Evolutionary conservation across 2,888 invertebrate species (phyloP), one percentile per base, ranked within the genome.

Genomic region (Philonicus albiceps): DNA sequence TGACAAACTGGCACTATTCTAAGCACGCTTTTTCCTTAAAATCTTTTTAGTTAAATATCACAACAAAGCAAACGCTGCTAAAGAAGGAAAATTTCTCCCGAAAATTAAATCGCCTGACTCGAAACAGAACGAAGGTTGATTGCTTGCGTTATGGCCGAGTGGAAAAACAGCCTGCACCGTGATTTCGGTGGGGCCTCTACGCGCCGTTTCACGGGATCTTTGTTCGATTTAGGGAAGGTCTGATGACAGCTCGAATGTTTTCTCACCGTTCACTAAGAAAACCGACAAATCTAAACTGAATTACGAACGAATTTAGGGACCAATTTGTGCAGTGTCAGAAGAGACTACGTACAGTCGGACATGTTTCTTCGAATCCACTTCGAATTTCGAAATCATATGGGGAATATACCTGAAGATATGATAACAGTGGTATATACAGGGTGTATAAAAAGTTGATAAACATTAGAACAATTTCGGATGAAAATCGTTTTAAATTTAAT

Each of bases 251-350:
- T 11, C 2, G 11, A 13, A 22, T 22, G 3, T 3, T 22, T 27
- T 64, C 19, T 64, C 8, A 64, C 64, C 64, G 22, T 64, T 64
- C 22, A 64, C 64, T 11, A 22, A 27, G 0, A 64, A 55, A 64
- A 64, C 64, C 64, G 27, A 64, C 11, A 22, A 64, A 22, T 64
- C 3, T 22, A 3, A 6, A 31, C 76, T 19, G 22, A 76, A 76
- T 22, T 19, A 76, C 43, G 76, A 8, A 40, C 34, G 40, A 76
- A 37, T 76, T 76, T 76, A 40, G 8, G 19, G 37, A 76, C 22
- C 37, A 76, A 37, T 76, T 76, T 76, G 76, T 76, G 76, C 76
- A 76, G 19, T 76, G 76, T 76, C 76, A 76, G 76, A 40, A 76
- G 40, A 76, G 43, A 74, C 34, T 31, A 75, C 30, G 75, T 27